A percentile compares a stretch with the other conserved stretches of the same genome.
These are phyloP conservation scores for Sminthurides aquaticus DNA, from an alignment of 2,888 invertebrate species.

Conservation along the genomic window DNA sequence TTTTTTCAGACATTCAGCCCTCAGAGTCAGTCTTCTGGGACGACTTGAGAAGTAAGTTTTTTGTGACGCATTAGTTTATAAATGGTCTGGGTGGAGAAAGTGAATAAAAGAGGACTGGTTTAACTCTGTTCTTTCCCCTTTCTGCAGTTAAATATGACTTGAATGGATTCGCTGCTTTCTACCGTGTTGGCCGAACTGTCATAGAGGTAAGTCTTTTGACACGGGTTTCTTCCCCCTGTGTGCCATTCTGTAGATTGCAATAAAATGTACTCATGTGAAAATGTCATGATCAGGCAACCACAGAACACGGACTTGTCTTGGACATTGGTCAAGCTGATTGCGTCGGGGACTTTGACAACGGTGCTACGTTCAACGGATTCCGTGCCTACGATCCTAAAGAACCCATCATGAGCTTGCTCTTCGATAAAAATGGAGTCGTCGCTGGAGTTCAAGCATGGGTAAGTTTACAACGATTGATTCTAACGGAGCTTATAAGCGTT, in stretches of 20 bases:
- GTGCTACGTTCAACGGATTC: slow-evolving; percentile 28
- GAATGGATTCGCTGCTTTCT: slow-evolving; percentile 11
- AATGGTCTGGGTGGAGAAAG: too few relatives aligned
- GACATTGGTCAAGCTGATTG: slow-evolving; percentile 1
- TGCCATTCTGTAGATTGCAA: too few relatives aligned
- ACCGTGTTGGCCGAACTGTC: slow-evolving; percentile 3
- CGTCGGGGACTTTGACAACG: slow-evolving; percentile 9
- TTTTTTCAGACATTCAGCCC: too few relatives aligned
- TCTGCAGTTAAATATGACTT: slow-evolving; percentile 15
- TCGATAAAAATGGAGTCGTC: slow-evolving; percentile 31
- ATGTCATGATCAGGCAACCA: neutral
- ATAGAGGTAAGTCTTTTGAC: slow-evolving; percentile 10
- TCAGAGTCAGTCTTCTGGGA: too few relatives aligned
- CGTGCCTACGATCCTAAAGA: slow-evolving; percentile 25
- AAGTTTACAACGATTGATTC: neutral
- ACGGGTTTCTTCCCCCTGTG: too few relatives aligned
- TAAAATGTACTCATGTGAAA: too few relatives aligned
- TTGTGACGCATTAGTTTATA: too few relatives aligned
- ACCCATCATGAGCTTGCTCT: slow-evolving; percentile 25
- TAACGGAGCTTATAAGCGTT: neutral
- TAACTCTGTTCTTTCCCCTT: too few relatives aligned
- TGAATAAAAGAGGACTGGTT: too few relatives aligned
- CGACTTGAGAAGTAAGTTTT: too few relatives aligned
- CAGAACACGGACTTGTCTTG: neutral
- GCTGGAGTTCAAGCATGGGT: slow-evolving; percentile 38